Conservation (phyloP, 2,113 vertebrate genomes). For the Rhynchomys soricoides region DNA sequence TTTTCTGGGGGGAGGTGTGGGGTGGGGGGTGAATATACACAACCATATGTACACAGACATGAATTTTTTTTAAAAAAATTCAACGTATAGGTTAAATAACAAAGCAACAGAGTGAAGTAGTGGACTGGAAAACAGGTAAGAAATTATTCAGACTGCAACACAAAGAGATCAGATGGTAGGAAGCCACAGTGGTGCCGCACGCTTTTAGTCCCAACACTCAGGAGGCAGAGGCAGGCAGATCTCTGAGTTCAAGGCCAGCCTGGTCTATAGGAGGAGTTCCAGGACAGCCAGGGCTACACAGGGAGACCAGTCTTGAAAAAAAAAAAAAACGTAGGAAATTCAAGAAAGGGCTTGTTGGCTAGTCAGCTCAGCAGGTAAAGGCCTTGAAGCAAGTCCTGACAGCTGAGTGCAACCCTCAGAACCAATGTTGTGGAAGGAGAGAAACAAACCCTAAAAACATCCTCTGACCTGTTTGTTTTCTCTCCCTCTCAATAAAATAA, state of each 20-base stretch:
- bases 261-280: background rate
- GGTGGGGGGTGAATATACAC: fast-evolving
- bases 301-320: background rate
- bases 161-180: background rate
- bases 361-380: background rate
- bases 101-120: background rate
- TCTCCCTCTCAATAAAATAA: background rate
- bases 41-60: background rate
- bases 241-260: background rate
- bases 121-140: background rate
- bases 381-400: background rate
- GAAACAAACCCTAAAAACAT: background rate
- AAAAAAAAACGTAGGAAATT: background rate
- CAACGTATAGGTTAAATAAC: background rate
- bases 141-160: background rate
- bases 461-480: background rate
- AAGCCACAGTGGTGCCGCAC: too few relatives aligned
- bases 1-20: too few relatives aligned
- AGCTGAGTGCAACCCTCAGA: background rate
- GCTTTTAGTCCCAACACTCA: background rate
- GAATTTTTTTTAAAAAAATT: background rate
- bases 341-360: background rate
- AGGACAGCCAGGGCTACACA: background rate
- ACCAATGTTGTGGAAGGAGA: background rate
- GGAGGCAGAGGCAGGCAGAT: background rate